Evolutionary conservation across 2,113 vertebrate genomes (phyloP).

Genomic region (Ammospiza nelsoni): DNA sequence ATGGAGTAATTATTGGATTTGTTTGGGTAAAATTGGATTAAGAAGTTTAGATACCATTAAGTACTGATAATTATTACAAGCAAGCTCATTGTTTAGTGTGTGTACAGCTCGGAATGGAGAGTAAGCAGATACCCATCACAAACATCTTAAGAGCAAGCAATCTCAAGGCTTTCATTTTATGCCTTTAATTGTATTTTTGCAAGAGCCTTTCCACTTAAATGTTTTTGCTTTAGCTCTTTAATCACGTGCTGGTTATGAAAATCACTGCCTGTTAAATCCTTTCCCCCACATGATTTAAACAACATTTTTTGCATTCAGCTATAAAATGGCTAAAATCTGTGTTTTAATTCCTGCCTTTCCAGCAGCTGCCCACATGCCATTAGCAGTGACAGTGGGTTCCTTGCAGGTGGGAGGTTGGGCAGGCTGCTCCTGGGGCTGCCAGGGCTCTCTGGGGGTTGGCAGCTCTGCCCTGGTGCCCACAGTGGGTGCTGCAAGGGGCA

Average conservation of each 20-base stretch:
- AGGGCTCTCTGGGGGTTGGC: not conserved
- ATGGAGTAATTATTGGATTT: constrained; percentile 73
- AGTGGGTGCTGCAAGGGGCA: not conserved
- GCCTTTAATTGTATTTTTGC: constrained; percentile 36
- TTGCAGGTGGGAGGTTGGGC: not conserved
- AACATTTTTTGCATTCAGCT: not conserved
- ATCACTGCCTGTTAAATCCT: not conserved
- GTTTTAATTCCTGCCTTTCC: not conserved
- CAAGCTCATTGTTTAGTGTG: constrained; percentile 57
- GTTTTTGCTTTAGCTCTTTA: constrained; percentile 10
- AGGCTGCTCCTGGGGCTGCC: not conserved
- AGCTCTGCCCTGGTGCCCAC: not conserved
- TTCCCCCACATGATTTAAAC: not conserved
- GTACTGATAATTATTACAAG: constrained; percentile 67
- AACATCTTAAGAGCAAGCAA: constrained; percentile 33
- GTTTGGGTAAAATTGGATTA: constrained; percentile 72
- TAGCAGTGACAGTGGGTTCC: not conserved
- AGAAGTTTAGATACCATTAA: constrained; percentile 71
- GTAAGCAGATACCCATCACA: constrained; percentile 53
- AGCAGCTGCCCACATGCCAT: not conserved
- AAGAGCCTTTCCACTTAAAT: not conserved
- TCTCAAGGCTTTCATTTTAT: constrained; percentile 22
- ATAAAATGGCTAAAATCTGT: not conserved
- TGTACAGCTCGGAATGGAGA: constrained; percentile 6
- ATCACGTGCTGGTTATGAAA: not conserved